Evolutionary conservation across 2,888 invertebrate species (phyloP).

Genomic region (Cephus runcator): DNA sequence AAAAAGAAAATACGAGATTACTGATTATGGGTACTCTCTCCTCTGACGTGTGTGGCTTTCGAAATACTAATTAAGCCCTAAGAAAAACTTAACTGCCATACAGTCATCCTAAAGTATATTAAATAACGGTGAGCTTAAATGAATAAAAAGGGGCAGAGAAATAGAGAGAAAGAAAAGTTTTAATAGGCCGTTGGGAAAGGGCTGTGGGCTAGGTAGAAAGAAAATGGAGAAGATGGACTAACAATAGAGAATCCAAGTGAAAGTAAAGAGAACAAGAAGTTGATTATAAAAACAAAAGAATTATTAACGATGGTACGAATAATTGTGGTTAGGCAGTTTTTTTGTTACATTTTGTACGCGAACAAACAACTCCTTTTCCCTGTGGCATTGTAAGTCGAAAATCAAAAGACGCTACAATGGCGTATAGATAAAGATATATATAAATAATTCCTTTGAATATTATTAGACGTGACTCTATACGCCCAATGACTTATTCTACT

Average conservation of each 20-base stretch:
- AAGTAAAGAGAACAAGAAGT: background rate
- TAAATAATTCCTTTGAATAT: background rate
- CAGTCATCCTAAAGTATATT: slow-evolving; percentile 1
- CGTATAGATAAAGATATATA: background rate
- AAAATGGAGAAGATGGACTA: background rate
- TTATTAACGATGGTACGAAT: background rate
- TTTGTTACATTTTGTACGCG: background rate
- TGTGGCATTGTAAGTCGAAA: background rate
- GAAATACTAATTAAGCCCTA: slow-evolving; percentile 1
- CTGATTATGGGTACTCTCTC: slow-evolving; percentile 1
- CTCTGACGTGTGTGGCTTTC: background rate
- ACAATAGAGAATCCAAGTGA: background rate
- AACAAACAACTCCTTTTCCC: background rate
- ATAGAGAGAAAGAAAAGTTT: background rate
- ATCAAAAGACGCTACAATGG: background rate
- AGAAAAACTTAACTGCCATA: background rate
- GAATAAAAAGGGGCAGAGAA: background rate
- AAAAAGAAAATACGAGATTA: slow-evolving; percentile 34
- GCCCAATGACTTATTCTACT: background rate
- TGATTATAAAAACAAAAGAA: background rate
- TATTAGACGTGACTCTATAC: too few relatives aligned
- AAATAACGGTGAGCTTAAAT: slow-evolving; percentile 12
- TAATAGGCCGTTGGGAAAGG: background rate
- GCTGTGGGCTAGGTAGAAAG: background rate
- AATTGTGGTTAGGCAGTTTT: background rate